Conservation (phyloP, 1,140 invertebrate species). For the Cydia strobilella region DNA sequence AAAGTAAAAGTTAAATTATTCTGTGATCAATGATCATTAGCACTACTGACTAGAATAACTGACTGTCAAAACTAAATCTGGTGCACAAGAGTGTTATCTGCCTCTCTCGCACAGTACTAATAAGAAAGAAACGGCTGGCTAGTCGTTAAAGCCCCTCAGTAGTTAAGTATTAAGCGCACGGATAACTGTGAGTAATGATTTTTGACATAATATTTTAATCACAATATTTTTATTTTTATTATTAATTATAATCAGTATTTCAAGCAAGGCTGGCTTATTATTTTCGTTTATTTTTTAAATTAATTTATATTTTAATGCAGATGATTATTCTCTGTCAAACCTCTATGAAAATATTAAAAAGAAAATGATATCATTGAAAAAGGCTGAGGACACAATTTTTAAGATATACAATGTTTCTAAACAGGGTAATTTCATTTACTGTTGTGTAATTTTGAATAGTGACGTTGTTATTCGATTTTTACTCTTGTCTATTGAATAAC, state of each 20-base stretch:
- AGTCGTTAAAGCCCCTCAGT: neutral
- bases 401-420: conserved; percentile 78
- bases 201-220: neutral
- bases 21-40: too few relatives aligned
- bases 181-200: conserved; percentile 4
- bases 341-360: conserved; percentile 53
- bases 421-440: conserved; percentile 78
- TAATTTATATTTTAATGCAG: conserved; percentile 26
- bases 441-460: conserved; percentile 72
- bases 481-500: conserved; percentile 49
- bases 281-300: conserved; percentile 25
- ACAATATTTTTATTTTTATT: neutral
- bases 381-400: conserved; percentile 78
- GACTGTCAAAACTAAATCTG: too few relatives aligned
- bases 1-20: too few relatives aligned
- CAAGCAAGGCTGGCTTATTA: conserved; percentile 30
- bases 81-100: neutral
- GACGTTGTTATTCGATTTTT: conserved; percentile 73
- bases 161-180: neutral
- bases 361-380: conserved; percentile 74
- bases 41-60: too few relatives aligned
- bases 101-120: neutral
- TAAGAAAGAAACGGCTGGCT: neutral
- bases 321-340: conserved; percentile 51
- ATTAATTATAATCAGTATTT: conserved; percentile 31